Conservation (phyloP, 2,888 invertebrate genomes). For the Ptycholaimellus sp. region DNA sequence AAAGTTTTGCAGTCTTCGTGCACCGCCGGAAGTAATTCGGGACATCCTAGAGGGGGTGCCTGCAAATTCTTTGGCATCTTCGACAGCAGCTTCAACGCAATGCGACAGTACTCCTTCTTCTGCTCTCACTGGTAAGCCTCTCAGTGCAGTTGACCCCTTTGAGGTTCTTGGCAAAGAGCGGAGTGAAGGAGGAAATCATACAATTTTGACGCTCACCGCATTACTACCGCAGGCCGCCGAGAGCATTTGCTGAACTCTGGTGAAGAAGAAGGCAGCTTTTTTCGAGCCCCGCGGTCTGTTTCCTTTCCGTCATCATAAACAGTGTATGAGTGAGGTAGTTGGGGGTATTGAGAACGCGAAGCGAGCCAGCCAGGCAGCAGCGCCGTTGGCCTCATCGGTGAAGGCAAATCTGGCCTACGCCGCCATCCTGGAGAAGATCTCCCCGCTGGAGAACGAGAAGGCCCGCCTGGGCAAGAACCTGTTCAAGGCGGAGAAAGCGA, state of each 20-base stretch:
- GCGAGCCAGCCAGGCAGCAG: constrained; percentile 77
- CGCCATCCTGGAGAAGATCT: constrained; percentile 64
- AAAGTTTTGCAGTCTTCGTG: constrained; percentile 61
- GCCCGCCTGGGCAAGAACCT: constrained; percentile 43
- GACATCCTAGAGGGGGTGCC: constrained; percentile 92
- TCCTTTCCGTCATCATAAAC: too few species aligned
- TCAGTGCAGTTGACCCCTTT: too few species aligned
- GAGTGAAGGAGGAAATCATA: constrained; percentile 87
- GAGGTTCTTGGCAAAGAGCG: constrained; percentile 71
- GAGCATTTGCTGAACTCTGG: constrained; percentile 53
- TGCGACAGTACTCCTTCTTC: constrained; percentile 56
- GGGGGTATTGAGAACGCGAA: constrained; percentile 42
- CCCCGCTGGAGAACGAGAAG: constrained; percentile 63
- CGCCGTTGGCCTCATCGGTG: constrained; percentile 88
- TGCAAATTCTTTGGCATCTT: constrained; percentile 83
- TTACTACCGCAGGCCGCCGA: constrained; percentile 51
- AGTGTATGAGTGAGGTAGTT: too few species aligned
- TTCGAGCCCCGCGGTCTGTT: too few species aligned
- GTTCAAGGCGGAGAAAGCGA: constrained; percentile 52
- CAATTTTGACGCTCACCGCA: constrained; percentile 73
- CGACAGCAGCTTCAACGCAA: constrained; percentile 97
- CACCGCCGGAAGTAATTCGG: constrained; percentile 81
- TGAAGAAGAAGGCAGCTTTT: constrained; percentile 53
- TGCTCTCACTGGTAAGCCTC: too few species aligned
- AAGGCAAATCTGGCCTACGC: constrained; percentile 79